Base-by-base conservation (phyloP, 2,113 vertebrate species). In the Loxodonta africana region DNA sequence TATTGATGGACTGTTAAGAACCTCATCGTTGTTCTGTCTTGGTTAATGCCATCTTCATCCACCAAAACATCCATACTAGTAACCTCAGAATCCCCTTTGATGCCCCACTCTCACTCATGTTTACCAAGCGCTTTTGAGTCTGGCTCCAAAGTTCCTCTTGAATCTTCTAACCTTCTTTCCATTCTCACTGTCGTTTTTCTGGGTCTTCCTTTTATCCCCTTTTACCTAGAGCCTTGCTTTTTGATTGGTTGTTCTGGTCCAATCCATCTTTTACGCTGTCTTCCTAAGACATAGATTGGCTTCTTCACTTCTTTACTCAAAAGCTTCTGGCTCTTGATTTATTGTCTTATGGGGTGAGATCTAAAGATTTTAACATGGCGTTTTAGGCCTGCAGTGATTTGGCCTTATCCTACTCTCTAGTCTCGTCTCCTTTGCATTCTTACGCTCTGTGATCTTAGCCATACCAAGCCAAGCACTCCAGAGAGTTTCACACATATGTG, bases 271-370 rank as follows among this genome's bases (percentile, higher is more conserved):
- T 51, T 81, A 51, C 46, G 6, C 46, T 51, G 46, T 80, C 41
- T 95, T 92, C 51, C 28, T 48, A 65, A 96, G 81, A 88, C 30
- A 73, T 26, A 83, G 51, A 76, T 20, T 8, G 3, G 9, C 25
- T 65, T 41, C 44, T 88, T 88, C 14, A n/a, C 8, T 76, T 74
- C 33, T 69, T 67, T 87, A 14, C 48, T 92, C n/a, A 69, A 91
- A 91, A 85, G 28, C 60, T 84, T 86, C 90, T 84, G 69, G 51
- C 15, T 77, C 46, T 91, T 95, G 87, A 90, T 84, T 63, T 84
- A 51, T 53, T 83, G 14, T 69, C 77, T 86, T 46, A 33, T 25
- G 57, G 28, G 60, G 37, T 53, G 83, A 88, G 18, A 37, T 33
- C 3, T 62, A 15, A 95, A 94, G 46, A 23, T 89, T 67, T 90